Evolutionary conservation across 2,113 vertebrate genomes (phyloP).

Genomic region (Vombatus ursinus): DNA sequence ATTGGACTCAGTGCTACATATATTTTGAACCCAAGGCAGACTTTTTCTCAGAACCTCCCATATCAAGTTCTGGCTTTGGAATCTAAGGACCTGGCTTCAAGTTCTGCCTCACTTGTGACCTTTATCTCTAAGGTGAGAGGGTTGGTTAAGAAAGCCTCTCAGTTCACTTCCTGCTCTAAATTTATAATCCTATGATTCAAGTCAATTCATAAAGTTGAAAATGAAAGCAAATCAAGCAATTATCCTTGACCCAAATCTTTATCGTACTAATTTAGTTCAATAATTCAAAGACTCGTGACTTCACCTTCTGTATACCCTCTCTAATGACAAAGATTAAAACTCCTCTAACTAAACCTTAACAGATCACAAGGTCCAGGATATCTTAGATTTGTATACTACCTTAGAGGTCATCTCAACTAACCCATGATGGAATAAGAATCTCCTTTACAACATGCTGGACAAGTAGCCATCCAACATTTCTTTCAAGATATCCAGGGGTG

Average conservation of each 20-base stretch:
- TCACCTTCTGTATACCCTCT: background rate
- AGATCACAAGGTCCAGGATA: background rate
- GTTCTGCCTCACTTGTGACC: background rate
- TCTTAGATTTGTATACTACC: background rate
- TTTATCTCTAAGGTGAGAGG: conserved; percentile 40
- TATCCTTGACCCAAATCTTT: conserved; percentile 57
- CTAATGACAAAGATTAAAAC: background rate
- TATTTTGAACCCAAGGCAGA: conserved; percentile 47
- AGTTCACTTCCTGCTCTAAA: background rate
- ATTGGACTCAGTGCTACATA: conserved; percentile 55
- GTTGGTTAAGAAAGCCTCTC: background rate
- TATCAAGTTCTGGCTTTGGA: background rate
- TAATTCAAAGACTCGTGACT: background rate
- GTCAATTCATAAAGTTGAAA: conserved; percentile 56
- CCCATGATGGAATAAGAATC: background rate
- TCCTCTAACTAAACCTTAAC: background rate
- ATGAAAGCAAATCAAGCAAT: conserved; percentile 49
- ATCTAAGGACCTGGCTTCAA: no score
- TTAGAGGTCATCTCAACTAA: background rate
- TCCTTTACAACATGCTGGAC: background rate
- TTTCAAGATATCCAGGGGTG: background rate
- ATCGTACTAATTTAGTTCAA: background rate
- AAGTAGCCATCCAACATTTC: background rate
- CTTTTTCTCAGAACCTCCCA: conserved; percentile 20
- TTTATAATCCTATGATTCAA: background rate